phyloP scores from a whole-genome alignment of 2,113 vertebrate species.

The Agapornis roseicollis region DNA sequence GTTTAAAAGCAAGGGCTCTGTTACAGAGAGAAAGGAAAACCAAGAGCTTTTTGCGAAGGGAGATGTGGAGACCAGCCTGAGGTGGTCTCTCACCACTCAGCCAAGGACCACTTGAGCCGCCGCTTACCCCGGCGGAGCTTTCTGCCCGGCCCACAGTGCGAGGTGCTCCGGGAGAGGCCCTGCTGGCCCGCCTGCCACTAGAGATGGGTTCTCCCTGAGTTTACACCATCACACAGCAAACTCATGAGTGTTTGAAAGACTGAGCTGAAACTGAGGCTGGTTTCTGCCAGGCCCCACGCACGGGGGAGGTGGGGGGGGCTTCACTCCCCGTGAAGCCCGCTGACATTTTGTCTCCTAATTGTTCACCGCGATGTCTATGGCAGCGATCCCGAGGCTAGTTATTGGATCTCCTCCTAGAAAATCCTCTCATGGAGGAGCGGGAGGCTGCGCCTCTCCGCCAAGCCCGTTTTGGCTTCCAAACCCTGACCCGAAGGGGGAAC shows the following conservation, averaged over 20 bases:
- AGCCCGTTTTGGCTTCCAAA: not conserved
- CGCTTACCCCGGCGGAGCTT: not conserved
- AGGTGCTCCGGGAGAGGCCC: not conserved
- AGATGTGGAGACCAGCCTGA: not conserved
- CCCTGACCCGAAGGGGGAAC: not conserved
- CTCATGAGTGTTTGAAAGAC: not conserved
- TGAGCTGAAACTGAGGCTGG: not conserved
- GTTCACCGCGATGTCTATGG: not conserved
- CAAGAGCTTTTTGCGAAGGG: not conserved
- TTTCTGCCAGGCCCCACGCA: not conserved
- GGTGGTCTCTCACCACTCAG: not conserved
- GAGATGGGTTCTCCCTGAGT: accelerated
- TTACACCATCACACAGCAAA: not conserved
- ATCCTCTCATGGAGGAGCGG: not conserved
- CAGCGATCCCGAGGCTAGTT: not conserved
- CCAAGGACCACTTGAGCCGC: not conserved
- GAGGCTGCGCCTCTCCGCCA: not conserved
- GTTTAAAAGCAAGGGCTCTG: not conserved
- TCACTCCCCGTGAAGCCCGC: not conserved
- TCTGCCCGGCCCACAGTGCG: not conserved
- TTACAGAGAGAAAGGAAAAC: not conserved
- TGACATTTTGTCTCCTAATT: constrained; percentile 39
- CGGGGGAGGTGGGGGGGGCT: not conserved
- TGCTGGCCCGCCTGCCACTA: not conserved
- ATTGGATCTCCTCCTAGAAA: not conserved